Evolutionary conservation across 1,140 invertebrate genomes (phyloP).

Genomic region (Tigriopus japonicus): DNA sequence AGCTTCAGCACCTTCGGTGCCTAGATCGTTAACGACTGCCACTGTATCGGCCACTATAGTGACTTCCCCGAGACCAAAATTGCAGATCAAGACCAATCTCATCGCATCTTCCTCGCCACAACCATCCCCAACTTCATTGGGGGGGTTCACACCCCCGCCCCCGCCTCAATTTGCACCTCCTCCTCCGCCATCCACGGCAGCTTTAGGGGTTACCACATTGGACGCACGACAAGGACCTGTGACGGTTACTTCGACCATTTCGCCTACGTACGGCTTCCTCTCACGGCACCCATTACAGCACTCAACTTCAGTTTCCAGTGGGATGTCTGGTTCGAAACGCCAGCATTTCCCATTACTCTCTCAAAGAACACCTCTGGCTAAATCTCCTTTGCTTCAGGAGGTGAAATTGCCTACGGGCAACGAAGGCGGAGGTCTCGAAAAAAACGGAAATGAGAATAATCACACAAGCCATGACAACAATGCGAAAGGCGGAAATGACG

Average conservation of each 20-base stretch:
- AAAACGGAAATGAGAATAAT: neutral
- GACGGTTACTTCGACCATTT: neutral
- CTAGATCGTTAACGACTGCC: neutral
- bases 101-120: neutral
- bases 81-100: neutral
- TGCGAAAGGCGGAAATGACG: neutral
- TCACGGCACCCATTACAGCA: neutral
- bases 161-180: slow-evolving; percentile 14
- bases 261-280: neutral
- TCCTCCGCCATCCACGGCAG: neutral
- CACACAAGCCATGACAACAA: neutral
- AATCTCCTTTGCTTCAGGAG: neutral
- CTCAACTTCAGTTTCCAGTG: neutral
- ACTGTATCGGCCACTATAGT: neutral
- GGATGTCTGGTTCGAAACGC: neutral
- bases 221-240: neutral
- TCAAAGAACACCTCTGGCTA: neutral
- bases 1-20: slow-evolving; percentile 1
- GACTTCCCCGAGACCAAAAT: neutral
- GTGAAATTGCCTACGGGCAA: neutral
- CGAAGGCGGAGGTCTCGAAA: neutral
- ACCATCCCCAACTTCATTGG: no score
- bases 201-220: neutral
- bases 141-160: slow-evolving; percentile 6
- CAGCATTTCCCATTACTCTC: neutral